Evolutionary conservation across 1,140 invertebrate species (phyloP).

Genomic region (Aradophagus sp.): DNA sequence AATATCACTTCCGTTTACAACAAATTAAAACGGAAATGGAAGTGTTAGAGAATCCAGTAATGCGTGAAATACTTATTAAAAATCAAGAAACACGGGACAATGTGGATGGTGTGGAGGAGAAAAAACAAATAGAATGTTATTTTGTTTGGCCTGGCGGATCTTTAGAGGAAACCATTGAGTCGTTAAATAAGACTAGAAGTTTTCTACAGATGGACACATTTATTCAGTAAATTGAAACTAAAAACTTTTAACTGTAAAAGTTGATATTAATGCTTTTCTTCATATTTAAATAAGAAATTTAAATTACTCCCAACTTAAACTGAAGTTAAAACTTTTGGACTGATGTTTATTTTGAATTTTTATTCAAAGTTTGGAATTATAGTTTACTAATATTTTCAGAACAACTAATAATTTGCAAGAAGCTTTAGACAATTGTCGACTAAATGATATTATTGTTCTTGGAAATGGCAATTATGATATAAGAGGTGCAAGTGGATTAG

Average conservation of each 20-base stretch:
- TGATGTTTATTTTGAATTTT: too few relatives aligned
- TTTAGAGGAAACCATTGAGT: constrained; percentile 70
- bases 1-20: constrained; percentile 76
- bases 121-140: constrained; percentile 64
- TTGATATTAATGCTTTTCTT: too few relatives aligned
- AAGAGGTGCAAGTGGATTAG: constrained; percentile 68
- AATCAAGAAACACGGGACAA: constrained; percentile 61
- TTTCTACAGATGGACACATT: constrained; percentile 65
- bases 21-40: constrained; percentile 79
- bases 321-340: too few relatives aligned
- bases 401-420: constrained; percentile 69
- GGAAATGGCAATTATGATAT: constrained; percentile 72
- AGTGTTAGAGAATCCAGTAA: constrained; percentile 77
- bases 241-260: too few relatives aligned
- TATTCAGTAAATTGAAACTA: constrained; percentile 69
- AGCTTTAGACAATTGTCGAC: constrained; percentile 71
- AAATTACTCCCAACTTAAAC: too few relatives aligned
- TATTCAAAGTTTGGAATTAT: too few relatives aligned
- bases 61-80: constrained; percentile 73
- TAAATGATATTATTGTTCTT: constrained; percentile 71
- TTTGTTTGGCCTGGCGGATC: constrained; percentile 75
- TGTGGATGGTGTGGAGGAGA: constrained; percentile 50
- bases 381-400: constrained; percentile 64
- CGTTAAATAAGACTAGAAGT: constrained; percentile 69
- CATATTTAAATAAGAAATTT: too few relatives aligned